Evolutionary conservation across 2,888 invertebrate species (phyloP).

Genomic region (Hydrotaea diabolus): DNA sequence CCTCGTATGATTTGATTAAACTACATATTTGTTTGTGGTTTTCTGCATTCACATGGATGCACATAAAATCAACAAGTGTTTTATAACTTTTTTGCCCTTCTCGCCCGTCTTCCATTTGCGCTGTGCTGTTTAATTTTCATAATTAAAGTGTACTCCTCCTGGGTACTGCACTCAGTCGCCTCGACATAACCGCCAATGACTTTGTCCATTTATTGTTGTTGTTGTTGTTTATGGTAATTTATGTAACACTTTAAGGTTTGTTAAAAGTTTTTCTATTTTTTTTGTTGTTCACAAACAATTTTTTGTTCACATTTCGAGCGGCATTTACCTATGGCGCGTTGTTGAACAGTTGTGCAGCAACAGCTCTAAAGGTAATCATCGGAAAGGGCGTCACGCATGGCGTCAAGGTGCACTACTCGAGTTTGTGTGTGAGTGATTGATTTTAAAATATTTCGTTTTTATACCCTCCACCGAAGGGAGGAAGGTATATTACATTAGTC

Average conservation of each 20-base stretch:
- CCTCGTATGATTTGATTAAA: constrained; percentile 34
- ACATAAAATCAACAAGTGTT: constrained; percentile 57
- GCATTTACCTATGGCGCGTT: constrained; percentile 14
- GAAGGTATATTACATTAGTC: too few species aligned
- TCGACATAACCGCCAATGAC: constrained; percentile 56
- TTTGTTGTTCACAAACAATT: too few species aligned
- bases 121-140: constrained; percentile 48
- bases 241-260: constrained; percentile 65
- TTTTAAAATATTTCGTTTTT: constrained; percentile 27
- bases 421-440: constrained; percentile 45
- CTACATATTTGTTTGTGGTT: constrained; percentile 39
- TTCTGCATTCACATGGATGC: constrained; percentile 21
- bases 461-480: too few species aligned
- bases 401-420: constrained; percentile 24
- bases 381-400: constrained; percentile 68
- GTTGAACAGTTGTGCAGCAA: neutral
- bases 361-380: constrained; percentile 34
- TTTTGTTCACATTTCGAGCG: constrained; percentile 27
- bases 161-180: neutral
- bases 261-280: constrained; percentile 44
- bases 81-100: constrained; percentile 45
- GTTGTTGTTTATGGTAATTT: constrained; percentile 67
- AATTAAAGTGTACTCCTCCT: constrained; percentile 57
- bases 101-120: neutral
- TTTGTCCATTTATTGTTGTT: constrained; percentile 53